Base-by-base conservation (phyloP, 2,888 invertebrate genomes). In the Nowickia ferox region DNA sequence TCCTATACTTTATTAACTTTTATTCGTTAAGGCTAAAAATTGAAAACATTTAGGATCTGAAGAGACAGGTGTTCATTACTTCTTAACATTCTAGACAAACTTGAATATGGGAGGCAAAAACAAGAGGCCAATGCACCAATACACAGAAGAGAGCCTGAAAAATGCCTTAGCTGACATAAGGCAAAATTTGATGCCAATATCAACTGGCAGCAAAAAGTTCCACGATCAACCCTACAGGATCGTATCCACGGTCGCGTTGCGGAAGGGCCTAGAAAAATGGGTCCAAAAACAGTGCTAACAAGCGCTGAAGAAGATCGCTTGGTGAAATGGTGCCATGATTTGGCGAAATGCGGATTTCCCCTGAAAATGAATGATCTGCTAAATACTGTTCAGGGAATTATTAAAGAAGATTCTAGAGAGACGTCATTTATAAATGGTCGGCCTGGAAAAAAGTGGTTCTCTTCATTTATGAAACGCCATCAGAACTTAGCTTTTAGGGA, bases 331-430 rank as follows among this genome's bases (percentile, higher is more conserved):
- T n/a, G n/a, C n/a, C n/a, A n/a, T 9, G 76, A 72, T 22, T 42
- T 65, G 44, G 55, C 65, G 11, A 80, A 74, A 66, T 80, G 72
- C 51, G 66, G 80, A 0, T 80, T 80, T 74, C 57, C 72, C 6
- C 19, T 80, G 1, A 22, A 22, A 22, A 22, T 22, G 22, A 22
- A 22, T 22, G 22, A 22, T 22, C 22, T 22, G 22, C 22, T 22
- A 22, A 22, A 22, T 22, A 22, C 22, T 22, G 22, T 22, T 22
- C 22, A 22, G 22, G 22, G 22, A 80, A 69, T 19, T 9, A 15
- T 83, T n/a, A 38, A 59, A n/a, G 2, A 59, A 22, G 44, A 71
- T 1, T 42, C 57, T 11, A 51, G 84, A 48, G 5, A 2, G 15
- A 72, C 71, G n/a, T 71, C 77, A 55, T 69, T 59, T 59, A 9